Base-by-base conservation (phyloP, 2,888 invertebrate genomes). In the Danaus chrysippus region DNA sequence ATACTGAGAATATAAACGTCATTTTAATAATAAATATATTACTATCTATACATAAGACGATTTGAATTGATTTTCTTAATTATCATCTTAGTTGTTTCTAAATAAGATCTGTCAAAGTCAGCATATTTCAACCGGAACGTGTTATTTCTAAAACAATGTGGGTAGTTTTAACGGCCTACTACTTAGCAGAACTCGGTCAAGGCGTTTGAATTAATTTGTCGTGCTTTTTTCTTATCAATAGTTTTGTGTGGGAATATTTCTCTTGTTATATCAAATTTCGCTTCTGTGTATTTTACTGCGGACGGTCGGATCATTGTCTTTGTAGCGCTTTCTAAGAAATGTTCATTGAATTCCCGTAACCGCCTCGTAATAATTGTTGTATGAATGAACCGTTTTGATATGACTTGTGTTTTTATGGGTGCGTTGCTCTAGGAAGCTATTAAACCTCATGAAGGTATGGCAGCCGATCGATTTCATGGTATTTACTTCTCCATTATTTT, bases 211-310 rank as follows among this genome's bases (percentile, higher is more conserved):
- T 49, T 56, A 61, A 61, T 62, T 54, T 77, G 75, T 75, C 71
- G 73, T 73, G 71, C 76, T 77, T 77, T 82, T 79, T 82, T 80
- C 82, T 79, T 63, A 62, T 66, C 63, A 54, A 54, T 46, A 46
- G 46, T 41, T 54, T 55, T 56, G 58, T 63, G 64, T 64, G 65
- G 63, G 62, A 64, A 56, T 57, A 61, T 56, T 53, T 67, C 83
- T 86, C 79, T 73, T 73, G 76, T 82, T 83, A 86, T 81, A 86
- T 84, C 79, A 76, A 81, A 82, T 86, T 87, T 88, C 87, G 83
- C 87, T 85, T 85, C 82, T 82, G 79, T 77, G 77, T 61, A 59
- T 55, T 56, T 65, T 57, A 59, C 59, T 58, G 61, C 62, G 66
- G 56, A 58, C 60, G 59, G 58, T 64, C 58, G 62, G 41, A 62